Conservation (phyloP, 2,888 invertebrate species). For the Cheiracanthium punctorium region DNA sequence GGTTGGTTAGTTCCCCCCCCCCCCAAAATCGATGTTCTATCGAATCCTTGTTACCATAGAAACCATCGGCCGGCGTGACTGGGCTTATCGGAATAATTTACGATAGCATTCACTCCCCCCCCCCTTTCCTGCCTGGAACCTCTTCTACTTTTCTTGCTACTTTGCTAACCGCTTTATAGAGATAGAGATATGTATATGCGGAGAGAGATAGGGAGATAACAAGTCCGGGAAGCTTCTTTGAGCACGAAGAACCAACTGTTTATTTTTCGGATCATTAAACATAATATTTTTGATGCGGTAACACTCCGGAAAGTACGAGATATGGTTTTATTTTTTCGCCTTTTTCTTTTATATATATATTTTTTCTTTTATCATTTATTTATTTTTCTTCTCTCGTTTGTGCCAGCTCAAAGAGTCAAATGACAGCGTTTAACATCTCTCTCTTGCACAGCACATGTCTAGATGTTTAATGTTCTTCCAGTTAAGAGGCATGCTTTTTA, state of each 20-base stretch:
- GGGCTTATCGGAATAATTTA: conserved; percentile 68
- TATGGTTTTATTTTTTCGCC: background rate
- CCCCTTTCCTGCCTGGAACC: background rate
- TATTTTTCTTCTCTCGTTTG: no score
- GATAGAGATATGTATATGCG: conserved; percentile 6
- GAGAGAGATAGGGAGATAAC: background rate
- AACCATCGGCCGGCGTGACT: conserved; percentile 60
- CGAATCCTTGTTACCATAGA: conserved; percentile 49
- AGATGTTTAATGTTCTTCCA: no score
- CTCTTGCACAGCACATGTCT: no score
- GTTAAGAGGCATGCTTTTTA: no score
- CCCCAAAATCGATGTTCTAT: conserved; percentile 66
- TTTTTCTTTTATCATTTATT: background rate
- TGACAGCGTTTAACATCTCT: background rate
- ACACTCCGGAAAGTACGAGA: background rate
- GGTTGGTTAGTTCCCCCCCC: conserved; percentile 14
- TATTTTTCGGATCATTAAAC: conserved; percentile 7
- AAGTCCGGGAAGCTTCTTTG: background rate
- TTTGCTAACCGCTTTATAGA: conserved; percentile 49
- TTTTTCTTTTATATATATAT: background rate
- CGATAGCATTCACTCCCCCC: conserved; percentile 36
- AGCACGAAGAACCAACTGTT: background rate
- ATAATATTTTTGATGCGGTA: conserved; percentile 9
- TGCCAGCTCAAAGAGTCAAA: background rate
- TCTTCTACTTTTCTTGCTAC: conserved; percentile 10